A percentile compares a stretch with the other conserved stretches of the same genome.
phyloP scores from a whole-genome alignment of 2,113 vertebrate genomes.

The Edolisoma coerulescens region DNA sequence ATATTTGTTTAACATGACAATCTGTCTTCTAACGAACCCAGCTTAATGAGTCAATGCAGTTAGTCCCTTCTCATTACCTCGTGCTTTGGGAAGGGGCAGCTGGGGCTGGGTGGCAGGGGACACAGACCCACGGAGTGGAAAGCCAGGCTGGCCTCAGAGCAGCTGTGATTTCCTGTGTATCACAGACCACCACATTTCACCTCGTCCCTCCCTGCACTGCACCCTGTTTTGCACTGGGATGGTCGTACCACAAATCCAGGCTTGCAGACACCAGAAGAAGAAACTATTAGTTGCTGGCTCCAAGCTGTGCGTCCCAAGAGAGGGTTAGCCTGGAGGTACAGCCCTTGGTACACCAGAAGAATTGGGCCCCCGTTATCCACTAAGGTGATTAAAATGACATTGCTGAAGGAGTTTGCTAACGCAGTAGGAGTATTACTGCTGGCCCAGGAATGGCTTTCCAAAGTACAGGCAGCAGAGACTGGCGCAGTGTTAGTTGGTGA shows the following conservation, averaged over 20 bases:
- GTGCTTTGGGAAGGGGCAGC: background rate
- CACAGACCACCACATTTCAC: background rate
- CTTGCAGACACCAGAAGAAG: background rate
- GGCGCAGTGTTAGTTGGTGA: background rate
- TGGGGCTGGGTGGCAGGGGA: slow-evolving; percentile 19
- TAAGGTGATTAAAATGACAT: slow-evolving; percentile 35
- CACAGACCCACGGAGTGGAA: fast-evolving
- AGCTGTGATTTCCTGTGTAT: background rate
- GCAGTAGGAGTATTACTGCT: background rate
- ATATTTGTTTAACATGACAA: slow-evolving; percentile 41
- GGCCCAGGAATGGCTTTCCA: background rate
- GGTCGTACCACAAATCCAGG: background rate
- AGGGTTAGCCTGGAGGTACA: background rate
- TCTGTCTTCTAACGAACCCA: background rate
- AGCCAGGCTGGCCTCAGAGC: background rate
- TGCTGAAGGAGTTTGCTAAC: background rate
- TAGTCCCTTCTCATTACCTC: background rate
- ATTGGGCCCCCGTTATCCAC: background rate
- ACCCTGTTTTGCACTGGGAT: fast-evolving
- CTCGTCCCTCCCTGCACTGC: background rate
- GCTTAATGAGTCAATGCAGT: background rate
- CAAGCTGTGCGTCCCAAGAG: background rate
- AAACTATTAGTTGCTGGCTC: background rate
- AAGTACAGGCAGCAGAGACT: background rate
- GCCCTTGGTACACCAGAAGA: background rate